Base-by-base conservation (phyloP, 2,888 invertebrate species). In the Euplagia quadripunctaria region DNA sequence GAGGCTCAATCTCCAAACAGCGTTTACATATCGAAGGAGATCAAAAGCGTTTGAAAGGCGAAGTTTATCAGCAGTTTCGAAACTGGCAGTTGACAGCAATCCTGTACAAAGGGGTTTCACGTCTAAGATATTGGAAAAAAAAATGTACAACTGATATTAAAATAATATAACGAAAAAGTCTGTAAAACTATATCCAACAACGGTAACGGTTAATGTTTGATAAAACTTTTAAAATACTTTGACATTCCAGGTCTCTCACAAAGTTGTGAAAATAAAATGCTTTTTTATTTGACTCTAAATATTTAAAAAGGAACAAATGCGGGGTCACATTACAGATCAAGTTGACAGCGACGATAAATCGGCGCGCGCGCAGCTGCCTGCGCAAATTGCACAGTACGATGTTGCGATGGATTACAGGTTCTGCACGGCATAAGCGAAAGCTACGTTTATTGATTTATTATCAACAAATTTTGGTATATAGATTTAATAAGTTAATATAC, bases 321-420 rank as follows among this genome's bases (percentile, higher is more conserved):
- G 55, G 73, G 78, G 74, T 81, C 76, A 80, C 79, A 72, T 81
- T 80, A 81, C 87, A 85, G 88, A 90, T 89, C 89, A 89, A 88
- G 89, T 90, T 87, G 88, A 89, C 89, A 88, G 86, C 83, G 84
- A 84, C 85, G 76, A 90, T 93, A 90, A 91, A 91, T 91, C 79
- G 77, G 72, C 83, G 72, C 64, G 58, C 72, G 69, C 71, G 73
- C 84, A 80, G 85, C 85, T 83, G 88, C 82, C 86, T 79, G 83
- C 84, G 86, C 86, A 86, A 86, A 88, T 87, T 87, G 86, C 82
- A 46, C 43, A 80, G 86, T 84, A 88, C 9, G 43, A 46, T 46
- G 9, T 2, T 89, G 87, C 77, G 79, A 82, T 75, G 75, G 66
- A 71, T 69, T 73, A 73, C 9, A 20, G 20, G 12, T 63, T 71